phyloP scores from a whole-genome alignment of 2,113 vertebrate genomes.

The Meleagris gallopavo region DNA sequence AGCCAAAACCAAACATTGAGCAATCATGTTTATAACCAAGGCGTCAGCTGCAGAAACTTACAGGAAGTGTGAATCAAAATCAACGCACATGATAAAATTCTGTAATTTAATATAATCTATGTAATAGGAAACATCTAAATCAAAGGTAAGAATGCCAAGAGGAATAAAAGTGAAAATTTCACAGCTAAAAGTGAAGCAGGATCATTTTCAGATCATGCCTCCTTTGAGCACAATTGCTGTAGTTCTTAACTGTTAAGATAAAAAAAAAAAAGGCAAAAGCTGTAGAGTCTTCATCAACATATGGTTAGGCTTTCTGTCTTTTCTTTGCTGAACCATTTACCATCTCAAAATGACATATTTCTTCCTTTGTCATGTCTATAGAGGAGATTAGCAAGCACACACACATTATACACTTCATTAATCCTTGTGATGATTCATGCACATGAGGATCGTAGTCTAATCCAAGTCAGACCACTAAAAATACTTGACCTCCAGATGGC shows the following conservation, averaged over 20 bases:
- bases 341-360: slow-evolving; percentile 63
- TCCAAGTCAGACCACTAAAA: slow-evolving; percentile 55
- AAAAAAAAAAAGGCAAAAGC: not conserved
- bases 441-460: not conserved
- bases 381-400: slow-evolving; percentile 50
- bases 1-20: not conserved
- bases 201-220: not conserved
- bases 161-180: not conserved
- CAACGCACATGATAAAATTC: not conserved
- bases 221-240: not conserved
- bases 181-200: not conserved
- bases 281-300: not conserved
- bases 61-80: not conserved
- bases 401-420: slow-evolving; percentile 37
- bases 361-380: slow-evolving; percentile 57
- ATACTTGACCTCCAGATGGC: slow-evolving; percentile 57
- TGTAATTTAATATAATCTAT: not conserved
- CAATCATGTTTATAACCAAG: not conserved
- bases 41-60: not conserved
- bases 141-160: not conserved
- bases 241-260: not conserved
- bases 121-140: not conserved
- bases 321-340: slow-evolving; percentile 51
- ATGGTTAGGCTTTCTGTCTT: slow-evolving; percentile 15
- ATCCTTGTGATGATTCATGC: slow-evolving; percentile 36